These are phyloP conservation scores for Enteromius anoplus DNA, from an alignment of 2,797 vertebrate species.

Conservation along the genomic window DNA sequence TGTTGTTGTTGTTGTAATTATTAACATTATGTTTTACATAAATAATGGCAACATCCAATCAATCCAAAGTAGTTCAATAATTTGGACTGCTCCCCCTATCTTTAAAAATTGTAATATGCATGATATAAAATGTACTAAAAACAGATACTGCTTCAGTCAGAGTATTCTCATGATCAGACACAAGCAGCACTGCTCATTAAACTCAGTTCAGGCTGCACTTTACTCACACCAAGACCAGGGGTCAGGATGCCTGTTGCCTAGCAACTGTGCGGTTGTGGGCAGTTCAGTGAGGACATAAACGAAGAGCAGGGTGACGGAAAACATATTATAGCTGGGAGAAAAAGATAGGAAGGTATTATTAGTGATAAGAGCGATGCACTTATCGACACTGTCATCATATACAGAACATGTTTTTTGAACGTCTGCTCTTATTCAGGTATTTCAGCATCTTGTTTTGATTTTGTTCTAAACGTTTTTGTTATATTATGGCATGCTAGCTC, in stretches of 20 bases:
- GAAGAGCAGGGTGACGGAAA: background rate
- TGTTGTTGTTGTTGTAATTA: background rate
- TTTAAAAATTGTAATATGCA: background rate
- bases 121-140: background rate
- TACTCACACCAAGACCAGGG: conserved; percentile 35
- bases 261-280: conserved; percentile 52
- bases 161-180: background rate
- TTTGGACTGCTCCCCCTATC: background rate
- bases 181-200: conserved; percentile 7
- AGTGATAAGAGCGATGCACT: background rate
- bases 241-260: conserved; percentile 57
- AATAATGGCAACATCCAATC: background rate
- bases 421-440: conserved; percentile 2
- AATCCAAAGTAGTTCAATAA: background rate
- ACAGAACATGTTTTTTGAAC: background rate
- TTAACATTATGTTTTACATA: background rate
- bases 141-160: background rate
- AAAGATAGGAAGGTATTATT: background rate
- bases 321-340: background rate
- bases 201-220: conserved; percentile 33
- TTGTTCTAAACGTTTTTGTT: background rate
- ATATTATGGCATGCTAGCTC: background rate
- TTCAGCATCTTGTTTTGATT: conserved; percentile 14
- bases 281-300: conserved; percentile 28
- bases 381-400: background rate